Base-by-base conservation (phyloP, 1,140 invertebrate species). In the Medauroidea extradentata region DNA sequence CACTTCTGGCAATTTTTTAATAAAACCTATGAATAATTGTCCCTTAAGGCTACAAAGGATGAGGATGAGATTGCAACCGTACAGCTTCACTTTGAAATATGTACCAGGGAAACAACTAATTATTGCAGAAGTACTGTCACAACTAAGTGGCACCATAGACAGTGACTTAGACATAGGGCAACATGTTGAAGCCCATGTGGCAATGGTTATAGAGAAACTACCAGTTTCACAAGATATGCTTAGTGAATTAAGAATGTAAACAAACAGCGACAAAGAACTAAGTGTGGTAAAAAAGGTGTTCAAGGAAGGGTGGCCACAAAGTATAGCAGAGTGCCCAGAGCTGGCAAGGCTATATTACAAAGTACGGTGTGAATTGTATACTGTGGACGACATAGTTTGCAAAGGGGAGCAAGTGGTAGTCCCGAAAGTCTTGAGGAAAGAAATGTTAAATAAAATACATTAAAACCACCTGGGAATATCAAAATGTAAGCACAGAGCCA, bases 391-490 rank as follows among this genome's bases (percentile, higher is more conserved):
- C 25, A 19, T 76, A 44, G 8, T 77, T 13, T 71, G 73, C 50
- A 73, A 71, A 66, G 63, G 62, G 42, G 46, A 69, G 48, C 23
- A 63, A 38, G 53, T 76, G 8, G 63, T 79, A 9, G 72, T 80
- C 29, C 77, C 75, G 13, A 55, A 54, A 34, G 61, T 48, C 44
- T 53, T 73, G 49, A 53, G 73, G 58, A 57, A 63, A 48, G 57
- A 68, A 43, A 74, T 77, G 50, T 64, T 78, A 39, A 49, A 68
- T 16, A 60, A 63, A 41, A 56, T 79, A 42, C 77, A 79, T 65
- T 67, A 72, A 57, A 63, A 67, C 16, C 78, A 82, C 66, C 25
- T 78, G 51, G 78, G 79, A 1, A 67, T 73, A 54, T 72, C 73
- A 46, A 74, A 74, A 62, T 71, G 66, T 51, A 69, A 70, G 59